Evolutionary conservation across 1,140 invertebrate species (phyloP), one percentile per base, ranked within the genome.

Genomic region (Leptestheria dahalacensis): DNA sequence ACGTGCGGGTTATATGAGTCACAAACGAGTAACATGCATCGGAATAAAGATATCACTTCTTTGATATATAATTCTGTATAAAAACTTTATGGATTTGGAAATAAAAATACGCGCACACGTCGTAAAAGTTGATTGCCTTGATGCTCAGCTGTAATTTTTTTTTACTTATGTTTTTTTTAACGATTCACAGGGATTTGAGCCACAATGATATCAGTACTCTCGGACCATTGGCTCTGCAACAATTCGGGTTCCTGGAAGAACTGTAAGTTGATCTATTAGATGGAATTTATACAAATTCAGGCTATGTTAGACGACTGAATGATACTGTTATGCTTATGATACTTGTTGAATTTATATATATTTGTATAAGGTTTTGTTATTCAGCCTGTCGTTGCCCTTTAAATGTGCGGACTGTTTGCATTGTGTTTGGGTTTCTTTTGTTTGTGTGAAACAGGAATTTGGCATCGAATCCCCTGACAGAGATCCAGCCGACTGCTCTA

Each of bases 131-230:
- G n/a, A n/a, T n/a, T n/a, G n/a, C n/a, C n/a, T n/a, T n/a, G n/a
- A n/a, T n/a, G n/a, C n/a, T n/a, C n/a, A n/a, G n/a, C n/a, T n/a
- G 6, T 41, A 41, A 41, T 50, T 50, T 48, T 46, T 59, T 12
- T 48, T 49, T 46, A 49, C 6, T 21, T 57, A 48, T 58, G 28
- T 50, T 66, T 68, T 79, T 82, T 48, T 75, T n/a, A n/a, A n/a
- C n/a, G n/a, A n/a, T n/a, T n/a, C n/a, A n/a, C n/a, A 96, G 91
- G 66, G 86, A 95, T 72, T 73, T 97, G 66, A 86, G 90, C 69
- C 81, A 82, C 66, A 97, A 96, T 74, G 73, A 79, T 60, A 92
- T 97, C 63, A 77, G 80, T 48, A 77, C 78, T 57, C 91, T 97
- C 62, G 83, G 95, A 72, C 80, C 82, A 29, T 81, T 91, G 61